These are phyloP conservation scores for Allophyes oxyacanthae DNA, from an alignment of 2,888 invertebrate genomes.

Conservation along the genomic window DNA sequence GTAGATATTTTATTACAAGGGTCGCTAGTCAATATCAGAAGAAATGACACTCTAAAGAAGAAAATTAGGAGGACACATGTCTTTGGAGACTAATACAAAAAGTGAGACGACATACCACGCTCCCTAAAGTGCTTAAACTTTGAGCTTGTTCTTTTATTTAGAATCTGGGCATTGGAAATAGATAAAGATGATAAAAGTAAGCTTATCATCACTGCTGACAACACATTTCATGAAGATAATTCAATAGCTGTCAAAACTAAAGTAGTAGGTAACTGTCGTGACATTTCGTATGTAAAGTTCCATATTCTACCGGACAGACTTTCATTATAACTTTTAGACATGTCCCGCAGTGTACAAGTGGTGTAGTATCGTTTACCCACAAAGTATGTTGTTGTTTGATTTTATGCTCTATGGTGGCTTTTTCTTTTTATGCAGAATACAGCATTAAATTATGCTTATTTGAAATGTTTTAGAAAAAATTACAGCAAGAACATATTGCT, in stretches of 20 bases:
- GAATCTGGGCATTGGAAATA: too few species aligned
- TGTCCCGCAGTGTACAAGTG: slow-evolving; percentile 8
- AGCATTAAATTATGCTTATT: too few species aligned
- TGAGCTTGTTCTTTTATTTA: too few species aligned
- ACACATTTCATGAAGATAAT: background rate
- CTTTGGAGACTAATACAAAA: too few species aligned
- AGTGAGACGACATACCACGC: too few species aligned
- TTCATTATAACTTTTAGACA: slow-evolving; percentile 33
- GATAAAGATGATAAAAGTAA: too few species aligned
- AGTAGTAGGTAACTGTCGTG: slow-evolving; percentile 12
- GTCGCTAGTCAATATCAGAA: slow-evolving; percentile 43
- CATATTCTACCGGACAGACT: slow-evolving; percentile 19
- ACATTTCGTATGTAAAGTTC: slow-evolving; percentile 32
- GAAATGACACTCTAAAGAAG: slow-evolving; percentile 28
- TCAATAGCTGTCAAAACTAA: slow-evolving; percentile 26
- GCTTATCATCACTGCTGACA: too few species aligned
- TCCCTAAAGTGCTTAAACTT: too few species aligned
- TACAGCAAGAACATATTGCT: too few species aligned
- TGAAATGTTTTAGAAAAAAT: too few species aligned
- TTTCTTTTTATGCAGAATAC: too few species aligned
- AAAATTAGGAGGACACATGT: slow-evolving; percentile 26
- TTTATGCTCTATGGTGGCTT: slow-evolving; percentile 10
- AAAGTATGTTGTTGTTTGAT: too few species aligned
- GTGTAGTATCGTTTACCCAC: slow-evolving; percentile 21
- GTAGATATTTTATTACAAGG: slow-evolving; percentile 51